phyloP scores from a whole-genome alignment of 2,888 invertebrate genomes.

The Amphipyra tragopoginis region DNA sequence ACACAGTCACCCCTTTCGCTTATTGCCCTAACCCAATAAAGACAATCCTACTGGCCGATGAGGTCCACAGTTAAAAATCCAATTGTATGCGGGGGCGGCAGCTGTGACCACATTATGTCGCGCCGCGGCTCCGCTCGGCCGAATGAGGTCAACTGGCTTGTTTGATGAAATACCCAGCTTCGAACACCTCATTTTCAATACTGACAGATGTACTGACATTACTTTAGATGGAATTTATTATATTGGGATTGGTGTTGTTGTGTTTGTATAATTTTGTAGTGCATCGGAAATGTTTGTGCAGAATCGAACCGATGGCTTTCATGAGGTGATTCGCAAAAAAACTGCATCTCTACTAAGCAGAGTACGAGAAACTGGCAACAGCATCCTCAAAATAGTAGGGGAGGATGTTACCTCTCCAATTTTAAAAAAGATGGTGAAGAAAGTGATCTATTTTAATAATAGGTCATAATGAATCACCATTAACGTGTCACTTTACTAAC shows the following conservation, averaged over 20 bases:
- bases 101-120: constrained; percentile 80
- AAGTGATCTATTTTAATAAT: too few relatives aligned
- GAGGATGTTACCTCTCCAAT: too few relatives aligned
- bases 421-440: too few relatives aligned
- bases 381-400: too few relatives aligned
- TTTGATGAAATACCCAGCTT: constrained; percentile 75
- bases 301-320: too few relatives aligned
- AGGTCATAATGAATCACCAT: too few relatives aligned
- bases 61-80: constrained; percentile 77
- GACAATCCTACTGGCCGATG: constrained; percentile 63
- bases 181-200: constrained; percentile 72
- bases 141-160: constrained; percentile 72
- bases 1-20: constrained; percentile 39
- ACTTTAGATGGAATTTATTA: constrained; percentile 64
- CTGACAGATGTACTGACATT: constrained; percentile 62
- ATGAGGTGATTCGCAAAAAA: too few relatives aligned
- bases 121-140: constrained; percentile 68
- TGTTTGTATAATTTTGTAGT: too few relatives aligned
- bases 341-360: too few relatives aligned
- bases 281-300: too few relatives aligned
- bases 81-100: constrained; percentile 76
- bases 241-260: constrained; percentile 16
- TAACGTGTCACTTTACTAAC: too few relatives aligned
- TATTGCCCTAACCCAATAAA: constrained; percentile 61
- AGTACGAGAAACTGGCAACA: too few relatives aligned